phyloP scores from a whole-genome alignment of 1,140 invertebrate species.

The Danaus melanippus region DNA sequence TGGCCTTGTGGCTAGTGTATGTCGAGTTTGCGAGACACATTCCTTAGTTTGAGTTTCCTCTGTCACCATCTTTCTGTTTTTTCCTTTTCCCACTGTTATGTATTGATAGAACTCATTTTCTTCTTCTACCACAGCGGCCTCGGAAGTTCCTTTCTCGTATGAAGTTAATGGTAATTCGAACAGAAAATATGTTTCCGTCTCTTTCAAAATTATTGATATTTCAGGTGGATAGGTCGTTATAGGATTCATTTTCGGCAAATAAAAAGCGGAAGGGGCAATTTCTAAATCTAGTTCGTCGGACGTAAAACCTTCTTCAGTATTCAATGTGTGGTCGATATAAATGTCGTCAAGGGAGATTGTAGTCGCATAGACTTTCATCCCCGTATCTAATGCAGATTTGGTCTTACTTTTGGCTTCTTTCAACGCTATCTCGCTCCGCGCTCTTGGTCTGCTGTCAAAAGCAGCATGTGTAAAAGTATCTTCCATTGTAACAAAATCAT shows the following conservation, averaged over 20 bases:
- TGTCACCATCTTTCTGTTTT: conserved; percentile 74
- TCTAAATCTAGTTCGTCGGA: conserved; percentile 38
- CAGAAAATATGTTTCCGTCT: conserved; percentile 77
- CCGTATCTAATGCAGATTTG: conserved; percentile 24
- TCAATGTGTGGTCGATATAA: conserved; percentile 59
- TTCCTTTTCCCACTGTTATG: conserved; percentile 75
- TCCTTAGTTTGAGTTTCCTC: conserved; percentile 79
- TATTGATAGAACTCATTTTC: conserved; percentile 78
- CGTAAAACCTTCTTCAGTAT: conserved; percentile 46
- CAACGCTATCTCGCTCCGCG: conserved; percentile 31
- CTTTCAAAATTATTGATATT: conserved; percentile 75
- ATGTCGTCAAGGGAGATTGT: conserved; percentile 67
- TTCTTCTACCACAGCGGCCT: conserved; percentile 71
- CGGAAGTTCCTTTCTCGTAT: conserved; percentile 72
- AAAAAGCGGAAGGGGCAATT: conserved; percentile 67
- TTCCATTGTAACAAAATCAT: conserved; percentile 39
- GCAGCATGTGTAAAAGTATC: conserved; percentile 47
- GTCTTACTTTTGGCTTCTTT: conserved; percentile 33
- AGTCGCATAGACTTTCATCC: conserved; percentile 55
- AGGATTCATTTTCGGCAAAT: conserved; percentile 55
- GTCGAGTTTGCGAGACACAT: conserved; percentile 73
- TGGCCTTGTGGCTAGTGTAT: conserved; percentile 72
- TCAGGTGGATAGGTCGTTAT: conserved; percentile 58
- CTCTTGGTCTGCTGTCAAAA: conserved; percentile 37
- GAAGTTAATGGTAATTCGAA: conserved; percentile 77